A percentile compares a stretch with the other conserved stretches of the same genome.
Conservation (phyloP, 2,797 vertebrate genomes). For the Otolemur crassicaudatus region DNA sequence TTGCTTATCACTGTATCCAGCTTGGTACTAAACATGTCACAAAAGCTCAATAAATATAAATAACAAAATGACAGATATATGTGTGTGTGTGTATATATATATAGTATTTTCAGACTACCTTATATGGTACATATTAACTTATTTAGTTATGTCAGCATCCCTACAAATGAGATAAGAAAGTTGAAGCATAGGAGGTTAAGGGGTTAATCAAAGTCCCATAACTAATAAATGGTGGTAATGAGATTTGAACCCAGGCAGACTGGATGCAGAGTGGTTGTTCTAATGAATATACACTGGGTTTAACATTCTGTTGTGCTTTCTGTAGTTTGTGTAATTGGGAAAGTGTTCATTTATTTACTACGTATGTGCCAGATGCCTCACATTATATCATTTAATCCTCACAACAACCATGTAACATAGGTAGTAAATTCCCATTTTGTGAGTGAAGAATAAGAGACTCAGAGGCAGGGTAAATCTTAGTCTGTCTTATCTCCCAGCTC, state of each 20-base stretch:
- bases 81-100: too few species aligned
- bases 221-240: background rate
- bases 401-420: background rate
- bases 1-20: background rate
- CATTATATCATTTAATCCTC: background rate
- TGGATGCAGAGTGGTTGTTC: background rate
- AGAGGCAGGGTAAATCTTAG: background rate
- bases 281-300: background rate
- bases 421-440: slow-evolving; percentile 24
- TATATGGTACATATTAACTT: background rate
- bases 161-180: background rate
- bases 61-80: background rate
- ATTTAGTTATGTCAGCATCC: background rate
- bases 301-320: slow-evolving; percentile 15
- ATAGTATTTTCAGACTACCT: background rate
- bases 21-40: background rate
- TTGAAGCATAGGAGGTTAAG: background rate
- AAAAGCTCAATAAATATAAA: background rate
- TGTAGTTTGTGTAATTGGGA: background rate
- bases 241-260: background rate
- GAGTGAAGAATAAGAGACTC: background rate
- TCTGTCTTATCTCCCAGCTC: background rate
- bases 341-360: background rate
- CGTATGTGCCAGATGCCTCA: background rate
- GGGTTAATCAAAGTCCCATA: background rate